Base-by-base conservation (phyloP, 92 coral and sea anemone species). In the Porites divaricata region DNA sequence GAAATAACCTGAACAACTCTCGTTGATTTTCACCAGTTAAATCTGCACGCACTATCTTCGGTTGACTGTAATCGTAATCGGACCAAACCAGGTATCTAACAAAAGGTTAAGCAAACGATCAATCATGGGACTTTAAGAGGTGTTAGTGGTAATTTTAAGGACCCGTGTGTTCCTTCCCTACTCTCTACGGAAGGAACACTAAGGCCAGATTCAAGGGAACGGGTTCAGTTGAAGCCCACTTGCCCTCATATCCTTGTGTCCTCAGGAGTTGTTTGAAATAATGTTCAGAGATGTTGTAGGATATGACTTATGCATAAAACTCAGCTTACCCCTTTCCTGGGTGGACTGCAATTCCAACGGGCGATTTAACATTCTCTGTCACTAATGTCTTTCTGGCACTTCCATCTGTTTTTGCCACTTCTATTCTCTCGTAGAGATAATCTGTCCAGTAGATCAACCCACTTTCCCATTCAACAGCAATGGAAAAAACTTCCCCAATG, bases 301-400 rank as follows among this genome's bases (percentile, higher is more conserved):
- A 15, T 11, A 11, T 54, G 16, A 54, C 12, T 54, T 8, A 54
- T 54, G 59, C 10, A 11, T 11, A 11, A 54, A 54, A 12, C 14
- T 67, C 23, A 16, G 85, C 92, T 56, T 70, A 93, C 97, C 97
- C 97, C 63, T 75, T 88, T 1, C 23, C 12, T 16, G 97, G 94
- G 74, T 93, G 90, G 0, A 93, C 91, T 52, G 89, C 94, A 26
- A 93, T 85, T 41, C 92, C 92, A 63, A 83, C n/a, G 1, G 92
- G 89, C 11, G 70, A 84, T 22, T 74, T 78, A 15, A 83, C 75
- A 24, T 80, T 75, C 2, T 82, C 45, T 35, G 77, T 78, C 5
- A 84, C 58, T 26, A 89, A 66, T 65, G 87, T 67, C 78, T 63
- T 72, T 56, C 92, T 74, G 14, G 76, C 65, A 23, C 73, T 84